Base-by-base conservation (phyloP, 2,797 vertebrate species). In the Alcedo quadribrachys region DNA sequence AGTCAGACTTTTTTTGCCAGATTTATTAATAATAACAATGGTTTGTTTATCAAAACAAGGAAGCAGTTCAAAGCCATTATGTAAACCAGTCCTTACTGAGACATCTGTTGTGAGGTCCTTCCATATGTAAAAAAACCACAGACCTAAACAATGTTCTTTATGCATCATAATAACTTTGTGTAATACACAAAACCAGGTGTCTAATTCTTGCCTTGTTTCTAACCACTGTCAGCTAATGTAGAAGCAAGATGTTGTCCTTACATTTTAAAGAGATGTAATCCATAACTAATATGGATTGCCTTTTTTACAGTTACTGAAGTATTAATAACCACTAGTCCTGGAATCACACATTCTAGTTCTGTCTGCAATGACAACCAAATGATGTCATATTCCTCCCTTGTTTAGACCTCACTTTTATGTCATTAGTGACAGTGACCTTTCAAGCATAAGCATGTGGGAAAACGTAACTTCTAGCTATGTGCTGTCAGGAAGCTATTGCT, bases 1-100 rank as follows among this genome's bases (percentile, higher is more conserved):
- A 73, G 53, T 88, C 48, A 50, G 73, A 50, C 18, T 12, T 66
- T 90, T 88, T 89, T 91, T 79, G 22, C 27, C 75, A 77, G 62
- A 50, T 90, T 93, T 91, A 79, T 80, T 87, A 85, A 66, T 74
- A 88, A 60, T 50, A 81, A 77, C 57, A 93, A 60, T 74, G 43
- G 33, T 86, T 84, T 93, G 61, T 88, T 92, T 95, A 93, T 87
- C 78, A 84, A 85, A 90, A 86, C 65, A 88, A 70, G 54, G 40
- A 92, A 93, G 80, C 37, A 68, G 65, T 90, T 88, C 75, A 95
- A 94, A 95, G 70, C 33, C 60, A 65, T 71, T 68, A 42, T 17
- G 8, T 77, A 93, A 95, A 93, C 55, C 54, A 63, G 18, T 57
- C 74, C 71, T 90, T 77, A 71, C 24, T 22, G 45, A 69, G 85